Percentiles rank a stretch among this genome's conserved stretches.
These are phyloP conservation scores for Lasioglossum baleicum DNA, from an alignment of 1,140 invertebrate genomes.

Conservation along the genomic window DNA sequence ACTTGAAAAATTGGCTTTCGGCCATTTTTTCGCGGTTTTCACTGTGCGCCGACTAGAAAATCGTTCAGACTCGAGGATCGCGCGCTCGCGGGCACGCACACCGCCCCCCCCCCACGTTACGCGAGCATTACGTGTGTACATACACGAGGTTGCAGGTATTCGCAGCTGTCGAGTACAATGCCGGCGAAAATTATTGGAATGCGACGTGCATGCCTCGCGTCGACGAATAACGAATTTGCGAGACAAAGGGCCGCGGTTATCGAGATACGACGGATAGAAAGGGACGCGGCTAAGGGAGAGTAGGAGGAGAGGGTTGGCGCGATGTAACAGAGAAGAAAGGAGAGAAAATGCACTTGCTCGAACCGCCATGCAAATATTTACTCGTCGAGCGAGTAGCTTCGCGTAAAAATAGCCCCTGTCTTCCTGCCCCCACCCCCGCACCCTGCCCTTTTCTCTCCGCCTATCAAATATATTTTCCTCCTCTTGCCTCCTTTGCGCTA, in stretches of 20 bases:
- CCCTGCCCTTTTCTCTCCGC: not conserved
- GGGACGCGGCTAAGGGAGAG: not conserved
- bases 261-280: slow-evolving; percentile 2
- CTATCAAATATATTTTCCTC: not conserved
- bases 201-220: not conserved
- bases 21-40: too few relatives aligned
- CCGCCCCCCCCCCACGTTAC: not conserved
- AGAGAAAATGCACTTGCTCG: slow-evolving; percentile 47
- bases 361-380: slow-evolving; percentile 70
- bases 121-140: too few relatives aligned
- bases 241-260: slow-evolving; percentile 28
- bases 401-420: slow-evolving; percentile 55
- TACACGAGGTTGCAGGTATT: not conserved
- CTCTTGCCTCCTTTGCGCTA: slow-evolving; percentile 18
- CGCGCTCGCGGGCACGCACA: not conserved
- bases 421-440: not conserved
- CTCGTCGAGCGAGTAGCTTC: slow-evolving; percentile 56
- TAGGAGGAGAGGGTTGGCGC: not conserved
- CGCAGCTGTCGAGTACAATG: not conserved
- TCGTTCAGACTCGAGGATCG: not conserved
- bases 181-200: slow-evolving; percentile 8
- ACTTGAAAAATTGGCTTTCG: too few relatives aligned
- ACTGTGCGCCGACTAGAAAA: not conserved
- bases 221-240: slow-evolving; percentile 25
- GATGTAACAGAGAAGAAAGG: not conserved